Evolutionary conservation across 2,888 invertebrate species (phyloP), one percentile per base, ranked within the genome.

Genomic region (Pterobdella sp.): DNA sequence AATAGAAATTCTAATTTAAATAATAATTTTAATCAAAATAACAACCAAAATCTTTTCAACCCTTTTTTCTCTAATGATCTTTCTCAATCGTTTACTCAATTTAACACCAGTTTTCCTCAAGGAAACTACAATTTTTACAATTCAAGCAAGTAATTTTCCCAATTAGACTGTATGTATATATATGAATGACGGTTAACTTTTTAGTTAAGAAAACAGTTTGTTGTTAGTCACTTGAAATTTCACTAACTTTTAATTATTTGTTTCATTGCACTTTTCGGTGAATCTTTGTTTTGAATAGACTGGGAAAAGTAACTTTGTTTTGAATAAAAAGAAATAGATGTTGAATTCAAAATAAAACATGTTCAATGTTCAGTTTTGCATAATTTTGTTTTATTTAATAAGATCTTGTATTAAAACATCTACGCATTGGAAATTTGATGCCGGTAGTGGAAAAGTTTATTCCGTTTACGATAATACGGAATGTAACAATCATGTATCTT

Each of bases 391-490:
- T 10, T 69, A 69, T 29, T 29, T 69, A 31, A 69, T 69, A 31
- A 49, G 69, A 29, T 34, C 52, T n/a, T 37, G 31, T 69, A 52
- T 56, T 69, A 49, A 56, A 35, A 52, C 91, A 29, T 91, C 91
- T 72, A 90, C 89, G 79, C 87, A 91, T 81, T 93, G 92, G 92
- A 89, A 89, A 85, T 85, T 93, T 75, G 91, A 89, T 82, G 85
- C 87, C 70, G 90, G 91, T 79, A 89, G 88, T 81, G 90, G 89
- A 72, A 89, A 89, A 85, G 80, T 81, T 36, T 79, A 74, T 70
- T 63, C 76, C 7, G 76, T 74, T 18, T 64, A 69, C n/a, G 65
- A 69, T 31, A 74, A 70, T 7, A 75, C 74, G 10, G 75, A 29
- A 10, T 73, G 56, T n/a, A 68, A 70, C 49, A 69, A 42, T n/a